A percentile compares a stretch with the other conserved stretches of the same genome.
phyloP scores from a whole-genome alignment of 2,113 vertebrate genomes.

The Gambusia holbrooki region DNA sequence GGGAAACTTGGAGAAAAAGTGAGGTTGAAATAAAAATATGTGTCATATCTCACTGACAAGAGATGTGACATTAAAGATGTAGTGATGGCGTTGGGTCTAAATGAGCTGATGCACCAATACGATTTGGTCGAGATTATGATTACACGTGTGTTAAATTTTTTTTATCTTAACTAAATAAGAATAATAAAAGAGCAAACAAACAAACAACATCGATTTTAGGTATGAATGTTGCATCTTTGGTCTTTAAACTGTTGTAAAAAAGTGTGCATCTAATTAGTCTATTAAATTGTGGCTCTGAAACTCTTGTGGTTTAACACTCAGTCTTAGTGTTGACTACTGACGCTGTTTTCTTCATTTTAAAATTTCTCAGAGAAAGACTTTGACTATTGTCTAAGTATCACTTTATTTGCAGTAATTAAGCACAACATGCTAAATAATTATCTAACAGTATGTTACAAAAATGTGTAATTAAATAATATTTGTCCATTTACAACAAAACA shows the following conservation, averaged over 20 bases:
- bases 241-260: not conserved
- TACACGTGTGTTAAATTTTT: not conserved
- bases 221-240: not conserved
- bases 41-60: not conserved
- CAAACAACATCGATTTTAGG: no score
- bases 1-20: constrained; percentile 3
- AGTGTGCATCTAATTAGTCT: not conserved
- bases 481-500: no score
- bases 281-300: not conserved
- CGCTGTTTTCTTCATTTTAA: no score
- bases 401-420: no score
- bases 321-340: no score
- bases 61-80: constrained; percentile 20
- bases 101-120: constrained; percentile 8
- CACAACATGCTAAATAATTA: no score
- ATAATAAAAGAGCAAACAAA: not conserved
- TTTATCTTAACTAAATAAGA: not conserved
- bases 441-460: no score
- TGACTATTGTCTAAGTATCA: no score
- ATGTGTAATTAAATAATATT: no score
- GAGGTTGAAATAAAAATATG: constrained; percentile 10
- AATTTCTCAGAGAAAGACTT: no score
- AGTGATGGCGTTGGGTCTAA: not conserved
- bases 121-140: not conserved
- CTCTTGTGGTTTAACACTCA: not conserved